Base-by-base conservation (phyloP, 2,113 vertebrate species). In the Corvus moneduloides region DNA sequence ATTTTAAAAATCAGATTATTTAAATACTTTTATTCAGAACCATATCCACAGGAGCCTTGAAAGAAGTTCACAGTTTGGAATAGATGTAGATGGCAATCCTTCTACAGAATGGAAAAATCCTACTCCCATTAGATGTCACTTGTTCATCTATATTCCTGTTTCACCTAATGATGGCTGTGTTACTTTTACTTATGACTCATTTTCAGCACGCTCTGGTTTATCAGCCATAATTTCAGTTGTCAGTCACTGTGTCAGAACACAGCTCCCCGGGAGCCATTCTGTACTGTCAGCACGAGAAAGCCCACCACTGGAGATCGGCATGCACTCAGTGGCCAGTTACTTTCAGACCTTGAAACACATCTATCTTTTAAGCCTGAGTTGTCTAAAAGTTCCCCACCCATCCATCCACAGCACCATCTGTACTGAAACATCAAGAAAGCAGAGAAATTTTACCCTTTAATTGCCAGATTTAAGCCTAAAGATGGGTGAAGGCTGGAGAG, bases 331-430 rank as follows among this genome's bases (percentile, higher is more conserved):
- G 77, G 48, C n/a, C 77, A 62, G 30, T 85, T 39, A 17, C 80
- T 94, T 92, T 89, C 67, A 95, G 89, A 76, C 86, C 80, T 54
- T 64, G 51, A 91, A 84, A 83, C 27, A 32, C 9, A 5, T 17
- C 72, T 73, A 83, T 51, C 19, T 10, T 86, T 93, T 68, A 59
- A 85, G 39, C 7, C 52, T 59, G 52, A 84, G 48, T 19, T 72
- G 44, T 63, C 72, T 78, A 64, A 88, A 96, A 88, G 72, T 81
- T 94, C 71, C 68, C 71, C 39, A 85, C 66, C 83, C 81, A 61
- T 54, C 84, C 95, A 90, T 95, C 96, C 91, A 91, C 95, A 88
- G 64, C 69, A 86, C 96, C 95, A 97, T 96, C 95, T 97, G 95
- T 23, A 59, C 41, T 0, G 0, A 84, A 95, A 75, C 32, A 78